These are phyloP conservation scores for Charaxes varanes DNA, from an alignment of 1,140 invertebrate species.

Conservation along the genomic window DNA sequence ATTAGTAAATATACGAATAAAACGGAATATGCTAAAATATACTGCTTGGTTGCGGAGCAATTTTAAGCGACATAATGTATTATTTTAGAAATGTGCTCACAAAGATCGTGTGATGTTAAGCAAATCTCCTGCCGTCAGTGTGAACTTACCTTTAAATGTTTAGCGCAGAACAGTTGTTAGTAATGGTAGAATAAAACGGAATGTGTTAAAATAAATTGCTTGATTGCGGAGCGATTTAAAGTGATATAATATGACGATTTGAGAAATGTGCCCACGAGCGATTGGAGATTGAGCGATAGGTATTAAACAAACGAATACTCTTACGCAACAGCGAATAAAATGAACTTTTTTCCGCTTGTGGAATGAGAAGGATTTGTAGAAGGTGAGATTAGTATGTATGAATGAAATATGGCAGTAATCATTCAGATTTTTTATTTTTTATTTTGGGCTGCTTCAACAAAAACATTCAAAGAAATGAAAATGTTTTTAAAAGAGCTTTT, in stretches of 20 bases:
- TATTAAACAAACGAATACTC: slow-evolving; percentile 8
- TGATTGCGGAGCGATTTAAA: slow-evolving; percentile 11
- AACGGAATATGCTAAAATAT: slow-evolving; percentile 9
- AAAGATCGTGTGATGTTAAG: too few relatives aligned
- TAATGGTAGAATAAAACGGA: slow-evolving; percentile 7
- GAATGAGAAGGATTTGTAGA: too few relatives aligned
- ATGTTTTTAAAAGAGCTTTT: too few relatives aligned
- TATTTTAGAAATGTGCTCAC: slow-evolving; percentile 8
- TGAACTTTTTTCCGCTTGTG: too few relatives aligned
- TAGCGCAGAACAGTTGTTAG: background rate
- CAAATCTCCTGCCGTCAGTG: too few relatives aligned
- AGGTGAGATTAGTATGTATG: too few relatives aligned
- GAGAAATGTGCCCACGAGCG: slow-evolving; percentile 9
- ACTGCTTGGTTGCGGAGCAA: slow-evolving; percentile 10
- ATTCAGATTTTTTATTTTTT: too few relatives aligned
- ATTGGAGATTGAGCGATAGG: slow-evolving; percentile 9
- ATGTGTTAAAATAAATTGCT: slow-evolving; percentile 12
- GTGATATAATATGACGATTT: slow-evolving; percentile 12
- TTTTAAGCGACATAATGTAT: slow-evolving; percentile 11
- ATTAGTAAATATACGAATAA: too few relatives aligned
- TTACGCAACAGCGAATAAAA: too few relatives aligned
- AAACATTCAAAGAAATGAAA: too few relatives aligned
- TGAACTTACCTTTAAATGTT: background rate
- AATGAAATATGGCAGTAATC: too few relatives aligned
- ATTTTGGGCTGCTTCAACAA: too few relatives aligned